Percentiles rank a stretch among this genome's conserved stretches.
phyloP scores from a whole-genome alignment of 2,797 vertebrate genomes.

The Lepilemur ruficaudatus region DNA sequence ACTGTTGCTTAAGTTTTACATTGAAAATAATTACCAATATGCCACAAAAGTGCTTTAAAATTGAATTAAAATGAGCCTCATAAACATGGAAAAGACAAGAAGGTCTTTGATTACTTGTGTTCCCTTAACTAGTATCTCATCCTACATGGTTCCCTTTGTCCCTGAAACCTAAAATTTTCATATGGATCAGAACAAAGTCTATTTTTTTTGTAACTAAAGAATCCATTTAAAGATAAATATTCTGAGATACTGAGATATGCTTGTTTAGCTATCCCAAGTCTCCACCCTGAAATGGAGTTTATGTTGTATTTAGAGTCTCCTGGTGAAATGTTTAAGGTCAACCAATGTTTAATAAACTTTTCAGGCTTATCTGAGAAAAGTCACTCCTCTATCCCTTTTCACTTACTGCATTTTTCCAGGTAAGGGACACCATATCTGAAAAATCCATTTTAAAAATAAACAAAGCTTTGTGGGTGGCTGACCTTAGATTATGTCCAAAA shows the following conservation, averaged over 20 bases:
- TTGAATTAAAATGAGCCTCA: not conserved
- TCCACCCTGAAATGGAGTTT: not conserved
- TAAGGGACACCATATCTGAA: not conserved
- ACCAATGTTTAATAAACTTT: conserved; percentile 37
- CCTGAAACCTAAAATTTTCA: conserved; percentile 18
- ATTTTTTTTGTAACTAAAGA: not conserved
- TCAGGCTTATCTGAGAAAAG: conserved; percentile 45
- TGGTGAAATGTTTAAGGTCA: conserved; percentile 45
- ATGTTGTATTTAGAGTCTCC: not conserved
- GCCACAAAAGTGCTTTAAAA: not conserved
- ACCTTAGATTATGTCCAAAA: not conserved
- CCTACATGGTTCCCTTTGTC: not conserved
- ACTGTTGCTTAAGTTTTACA: not conserved
- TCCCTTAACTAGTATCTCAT: not conserved
- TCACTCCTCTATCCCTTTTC: conserved; percentile 13
- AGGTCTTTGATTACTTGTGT: not conserved
- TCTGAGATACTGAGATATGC: not conserved
- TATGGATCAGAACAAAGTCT: not conserved
- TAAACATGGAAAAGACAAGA: conserved; percentile 8
- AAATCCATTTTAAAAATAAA: conserved; percentile 56
- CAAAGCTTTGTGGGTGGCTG: not conserved
- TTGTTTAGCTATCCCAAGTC: conserved; percentile 16
- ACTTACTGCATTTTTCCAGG: not conserved
- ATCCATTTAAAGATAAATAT: conserved; percentile 38
- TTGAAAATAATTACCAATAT: not conserved